Base-by-base conservation (phyloP, 2,797 vertebrate genomes). In the Chelmon rostratus region DNA sequence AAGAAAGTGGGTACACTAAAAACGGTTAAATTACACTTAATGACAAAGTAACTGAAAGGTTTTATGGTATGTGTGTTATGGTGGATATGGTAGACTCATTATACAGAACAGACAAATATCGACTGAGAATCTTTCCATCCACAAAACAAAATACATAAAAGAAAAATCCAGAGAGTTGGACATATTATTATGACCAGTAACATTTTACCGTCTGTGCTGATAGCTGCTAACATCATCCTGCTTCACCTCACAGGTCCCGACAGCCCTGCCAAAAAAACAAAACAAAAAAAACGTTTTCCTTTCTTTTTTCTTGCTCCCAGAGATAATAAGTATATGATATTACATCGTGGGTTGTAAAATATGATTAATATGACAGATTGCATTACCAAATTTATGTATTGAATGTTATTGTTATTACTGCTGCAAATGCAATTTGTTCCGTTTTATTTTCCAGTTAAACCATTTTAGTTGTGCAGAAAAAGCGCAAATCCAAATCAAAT, bases 371-470 rank as follows among this genome's bases (percentile, higher is more conserved):
- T 2, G 15, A 54, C 42, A 67, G 63, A 59, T 56, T 50, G 0
- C 25, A 19, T 13, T 63, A 82, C 18, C 18, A n/a, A 37, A 66
- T 52, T 19, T 4, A 59, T 16, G 28, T 61, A 40, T 18, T 58
- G 47, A 18, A 15, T 15, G 15, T 40, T n/a, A 49, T 6, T 62
- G 57, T 23, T 70, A 10, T 59, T 62, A 40, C 74, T 18, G 25
- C 10, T 25, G 18, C 31, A 38, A 31, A n/a, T 35, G 1, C 12
- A 21, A 11, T 74, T 75, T 54, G 23, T 58, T 52, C 33, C 21
- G 23, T 66, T 68, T 75, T 38, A 38, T 71, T 77, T 66, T 69
- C 23, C 16, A 37, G 19, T 62, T 50, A 54, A 83, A 63, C 7
- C 12, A 33, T 73, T 73, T 73, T 9, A 37, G 16, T 28, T 66